Evolutionary conservation across 2,113 vertebrate species (phyloP).

Genomic region (Podarcis raffonei): DNA sequence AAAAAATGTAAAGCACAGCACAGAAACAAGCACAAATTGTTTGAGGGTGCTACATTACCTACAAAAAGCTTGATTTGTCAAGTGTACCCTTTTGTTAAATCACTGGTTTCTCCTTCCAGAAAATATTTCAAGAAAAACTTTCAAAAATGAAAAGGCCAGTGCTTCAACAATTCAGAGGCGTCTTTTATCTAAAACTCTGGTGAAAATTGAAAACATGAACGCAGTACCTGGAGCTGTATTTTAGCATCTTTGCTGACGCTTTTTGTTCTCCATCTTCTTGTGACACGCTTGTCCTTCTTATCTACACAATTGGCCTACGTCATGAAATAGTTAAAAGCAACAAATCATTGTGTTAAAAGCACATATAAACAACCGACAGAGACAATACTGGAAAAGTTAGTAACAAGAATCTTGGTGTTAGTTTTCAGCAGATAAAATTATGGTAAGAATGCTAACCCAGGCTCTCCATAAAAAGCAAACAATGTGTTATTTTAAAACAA

Average conservation of each 20-base stretch:
- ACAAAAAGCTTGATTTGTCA: background rate
- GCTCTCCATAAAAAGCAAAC: background rate
- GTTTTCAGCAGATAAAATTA: background rate
- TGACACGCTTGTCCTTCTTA: conserved; percentile 99
- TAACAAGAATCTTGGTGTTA: conserved; percentile 59
- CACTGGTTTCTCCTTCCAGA: background rate
- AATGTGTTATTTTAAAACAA: background rate
- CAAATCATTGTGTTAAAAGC: conserved; percentile 80
- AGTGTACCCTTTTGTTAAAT: background rate
- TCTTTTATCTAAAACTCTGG: conserved; percentile 23
- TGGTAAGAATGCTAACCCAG: background rate
- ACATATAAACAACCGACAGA: conserved; percentile 69
- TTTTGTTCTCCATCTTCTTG: conserved; percentile 99
- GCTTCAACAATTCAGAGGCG: background rate
- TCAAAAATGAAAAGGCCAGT: conserved; percentile 10
- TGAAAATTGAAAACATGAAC: conserved; percentile 48
- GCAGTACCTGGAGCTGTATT: conserved; percentile 98
- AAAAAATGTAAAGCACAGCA: conserved; percentile 10
- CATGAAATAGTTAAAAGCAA: conserved; percentile 82
- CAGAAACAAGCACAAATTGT: conserved; percentile 30
- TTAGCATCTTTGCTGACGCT: conserved; percentile 99
- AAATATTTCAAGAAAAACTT: conserved; percentile 27
- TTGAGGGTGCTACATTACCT: background rate
- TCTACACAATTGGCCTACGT: conserved; percentile 99
- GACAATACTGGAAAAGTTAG: conserved; percentile 69